Evolutionary conservation across 2,113 vertebrate genomes (phyloP).

Genomic region (Holacanthus passer): DNA sequence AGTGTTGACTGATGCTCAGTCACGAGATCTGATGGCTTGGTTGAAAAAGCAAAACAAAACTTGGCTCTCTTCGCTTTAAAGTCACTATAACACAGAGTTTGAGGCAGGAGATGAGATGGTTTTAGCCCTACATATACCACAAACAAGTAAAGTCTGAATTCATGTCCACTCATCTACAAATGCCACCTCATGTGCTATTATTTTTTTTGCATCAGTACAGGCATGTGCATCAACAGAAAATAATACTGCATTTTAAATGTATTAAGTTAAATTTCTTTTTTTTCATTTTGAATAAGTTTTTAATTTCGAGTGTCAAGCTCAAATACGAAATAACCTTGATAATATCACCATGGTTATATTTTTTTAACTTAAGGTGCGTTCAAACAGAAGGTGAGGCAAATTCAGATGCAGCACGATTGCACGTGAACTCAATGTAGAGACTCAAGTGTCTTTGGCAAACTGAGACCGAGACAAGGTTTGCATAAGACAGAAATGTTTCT

Average conservation of each 20-base stretch:
- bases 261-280: no score
- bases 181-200: neutral
- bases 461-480: no score
- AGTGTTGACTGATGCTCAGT: slow-evolving; percentile 1
- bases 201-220: slow-evolving; percentile 31
- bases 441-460: no score
- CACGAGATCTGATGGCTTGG: neutral
- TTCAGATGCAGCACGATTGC: neutral
- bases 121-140: slow-evolving; percentile 24
- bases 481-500: neutral
- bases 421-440: no score
- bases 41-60: slow-evolving; percentile 12
- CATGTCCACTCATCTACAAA: neutral
- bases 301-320: no score
- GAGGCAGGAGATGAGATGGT: slow-evolving; percentile 20
- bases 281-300: no score
- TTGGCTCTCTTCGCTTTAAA: neutral
- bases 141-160: neutral
- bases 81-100: neutral
- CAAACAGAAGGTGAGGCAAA: neutral
- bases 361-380: neutral
- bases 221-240: neutral
- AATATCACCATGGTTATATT: no score
- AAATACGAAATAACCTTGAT: no score
- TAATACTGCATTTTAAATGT: neutral